Base-by-base conservation (phyloP, 2,113 vertebrate genomes). In the Alligator sinensis region DNA sequence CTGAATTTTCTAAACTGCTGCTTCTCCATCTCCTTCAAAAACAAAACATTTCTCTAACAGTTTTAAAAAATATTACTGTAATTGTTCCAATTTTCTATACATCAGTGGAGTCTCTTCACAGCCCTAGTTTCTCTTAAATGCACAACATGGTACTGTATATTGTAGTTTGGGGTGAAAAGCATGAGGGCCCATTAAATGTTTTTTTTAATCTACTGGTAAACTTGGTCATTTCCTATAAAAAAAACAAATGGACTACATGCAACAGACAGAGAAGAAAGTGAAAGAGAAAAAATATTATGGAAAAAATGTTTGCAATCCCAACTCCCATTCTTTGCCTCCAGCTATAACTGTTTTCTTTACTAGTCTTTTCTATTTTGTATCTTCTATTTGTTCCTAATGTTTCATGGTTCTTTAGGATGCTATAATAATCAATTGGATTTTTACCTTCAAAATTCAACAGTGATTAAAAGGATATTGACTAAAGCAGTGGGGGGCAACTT, bases 391-490 rank as follows among this genome's bases (percentile, higher is more conserved):
- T 60, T 94, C 34, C 66, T 79, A 77, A 57, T 91, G 63, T 77
- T 61, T 57, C 68, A 58, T 15, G 11, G n/a, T 68, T 60, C 87
- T 92, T 77, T 16, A 10, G 77, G 83, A 63, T 66, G 28, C 68
- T 19, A 17, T 61, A 84, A 79, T 75, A 89, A 77, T 19, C 90
- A 54, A 64, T 88, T 86, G 79, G 30, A 75, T 18, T 59, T 24
- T 12, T 63, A 47, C 58, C 77, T 92, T 84, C 77, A 75, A 88
- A 93, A 93, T 89, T 89, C 83, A 82, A 55, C 55, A 89, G 34
- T 59, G 34, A 86, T 75, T 60, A 92, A 84, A 93, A n/a, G 27
- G 58, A 86, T 11, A 7, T n/a, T 47, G 30, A 68, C 16, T 10
- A 68, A 68, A 68, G 47, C 47, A 47, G 47, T 47, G 47, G 47